Base-by-base conservation (phyloP, 2,888 invertebrate genomes). In the Willowsia nigromaculata region DNA sequence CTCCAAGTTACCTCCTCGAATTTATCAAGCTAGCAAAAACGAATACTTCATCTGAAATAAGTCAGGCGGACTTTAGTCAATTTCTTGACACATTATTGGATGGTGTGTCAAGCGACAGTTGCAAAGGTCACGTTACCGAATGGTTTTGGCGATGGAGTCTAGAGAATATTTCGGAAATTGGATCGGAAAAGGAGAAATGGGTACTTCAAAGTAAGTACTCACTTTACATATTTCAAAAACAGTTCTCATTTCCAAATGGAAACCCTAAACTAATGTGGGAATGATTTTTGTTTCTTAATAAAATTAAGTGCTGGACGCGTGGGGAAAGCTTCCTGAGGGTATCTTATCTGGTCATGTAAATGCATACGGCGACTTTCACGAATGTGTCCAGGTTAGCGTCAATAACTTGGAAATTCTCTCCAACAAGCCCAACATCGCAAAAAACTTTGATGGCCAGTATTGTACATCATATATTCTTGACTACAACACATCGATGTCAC, bases 301-400 rank as follows among this genome's bases (percentile, higher is more conserved):
- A n/a, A n/a, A n/a, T n/a, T n/a, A 30, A 95, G 95, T 95, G 94
- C 91, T 94, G 33, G 95, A 95, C 92, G 93, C 95, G 0, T 94
- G 94, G 1, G 94, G 94, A 1, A 95, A 95, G 92, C 90, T 94
- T 0, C 94, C 94, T 43, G 93, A 94, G 5, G 95, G 95, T 1
- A 90, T 95, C 18, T 91, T 94, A 6, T 90, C 93, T n/a, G 95
- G 95, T 0, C 94, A 95, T 91, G 89, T 94, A 7, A 93, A 94
- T 22, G 94, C 94, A 90, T 92, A 94, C 40, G 95, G 95, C 11
- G 94, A 94, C 90, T 95, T 93, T 92, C 94, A 94, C 85, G 94
- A 95, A 93, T 95, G 95, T 91, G 86, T 92, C 7, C 50, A 84
- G 37, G 37, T 40, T 7, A 18, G 59, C 5, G 50, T 27, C 5